Percentiles rank a stretch among this genome's conserved stretches.
Evolutionary conservation across 2,113 vertebrate species (phyloP).

Genomic region (Leiothrix lutea): DNA sequence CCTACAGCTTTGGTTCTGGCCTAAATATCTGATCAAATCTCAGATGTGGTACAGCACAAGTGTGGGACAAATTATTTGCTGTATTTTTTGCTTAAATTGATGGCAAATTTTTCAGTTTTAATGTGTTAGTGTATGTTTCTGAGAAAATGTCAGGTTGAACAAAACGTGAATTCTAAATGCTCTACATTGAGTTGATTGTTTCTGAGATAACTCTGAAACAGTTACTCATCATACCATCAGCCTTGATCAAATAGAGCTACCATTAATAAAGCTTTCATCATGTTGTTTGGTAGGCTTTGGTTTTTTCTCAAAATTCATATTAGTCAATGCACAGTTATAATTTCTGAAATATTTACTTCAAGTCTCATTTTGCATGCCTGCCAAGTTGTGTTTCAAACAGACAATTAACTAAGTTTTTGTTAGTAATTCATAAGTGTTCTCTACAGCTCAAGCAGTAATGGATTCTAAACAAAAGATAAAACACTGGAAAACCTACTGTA

Average conservation of each 20-base stretch:
- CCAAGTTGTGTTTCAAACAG: background rate
- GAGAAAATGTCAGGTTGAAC: background rate
- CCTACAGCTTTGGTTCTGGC: background rate
- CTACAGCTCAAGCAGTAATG: background rate
- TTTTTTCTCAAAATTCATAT: background rate
- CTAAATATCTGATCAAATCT: background rate
- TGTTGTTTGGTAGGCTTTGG: background rate
- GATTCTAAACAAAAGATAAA: background rate
- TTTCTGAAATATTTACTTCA: background rate
- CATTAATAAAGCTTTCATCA: background rate
- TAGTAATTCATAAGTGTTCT: background rate
- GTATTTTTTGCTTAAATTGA: background rate
- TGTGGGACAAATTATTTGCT: background rate
- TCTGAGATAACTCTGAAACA: background rate
- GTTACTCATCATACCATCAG: background rate
- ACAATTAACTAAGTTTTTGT: background rate
- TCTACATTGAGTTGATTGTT: background rate
- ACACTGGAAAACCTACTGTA: background rate
- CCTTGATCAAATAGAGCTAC: background rate
- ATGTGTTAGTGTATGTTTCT: background rate
- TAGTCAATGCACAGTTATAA: background rate
- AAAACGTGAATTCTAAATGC: background rate
- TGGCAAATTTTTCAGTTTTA: background rate
- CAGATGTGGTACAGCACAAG: background rate
- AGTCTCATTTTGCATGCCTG: background rate